Conservation (phyloP, 2,888 invertebrate species). For the Trilocha varians region DNA sequence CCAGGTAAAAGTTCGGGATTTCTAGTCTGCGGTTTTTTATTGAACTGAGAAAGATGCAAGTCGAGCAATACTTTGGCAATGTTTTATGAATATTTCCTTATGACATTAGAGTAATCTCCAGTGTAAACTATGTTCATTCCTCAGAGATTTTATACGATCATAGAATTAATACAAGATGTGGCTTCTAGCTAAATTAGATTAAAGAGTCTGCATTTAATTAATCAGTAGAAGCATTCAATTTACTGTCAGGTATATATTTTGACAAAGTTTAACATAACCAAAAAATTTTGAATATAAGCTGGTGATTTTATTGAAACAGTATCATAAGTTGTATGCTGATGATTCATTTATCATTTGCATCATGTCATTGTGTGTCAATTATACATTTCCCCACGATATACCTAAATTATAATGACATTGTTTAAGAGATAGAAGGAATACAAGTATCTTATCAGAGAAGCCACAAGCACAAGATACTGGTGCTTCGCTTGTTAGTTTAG, state of each 20-base stretch:
- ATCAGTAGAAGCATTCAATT: not conserved
- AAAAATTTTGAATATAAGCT: not conserved
- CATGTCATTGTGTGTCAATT: slow-evolving; percentile 13
- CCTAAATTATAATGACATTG: not conserved
- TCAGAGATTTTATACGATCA: not conserved
- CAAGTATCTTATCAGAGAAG: not conserved
- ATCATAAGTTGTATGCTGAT: no score
- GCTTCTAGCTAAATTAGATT: not conserved
- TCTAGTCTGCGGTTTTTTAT: not conserved
- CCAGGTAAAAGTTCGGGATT: not conserved
- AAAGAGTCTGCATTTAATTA: not conserved
- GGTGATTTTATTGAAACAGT: no score
- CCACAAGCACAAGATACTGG: slow-evolving; percentile 48
- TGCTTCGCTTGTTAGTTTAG: slow-evolving; percentile 46
- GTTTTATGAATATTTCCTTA: not conserved
- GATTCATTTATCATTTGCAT: not conserved
- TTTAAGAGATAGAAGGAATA: not conserved
- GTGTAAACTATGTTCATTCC: not conserved
- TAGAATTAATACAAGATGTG: not conserved
- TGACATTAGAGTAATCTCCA: not conserved
- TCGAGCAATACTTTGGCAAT: not conserved
- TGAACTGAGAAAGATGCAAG: not conserved
- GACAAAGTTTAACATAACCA: not conserved
- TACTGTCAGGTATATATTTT: not conserved
- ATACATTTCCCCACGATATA: not conserved